A percentile compares a stretch with the other conserved stretches of the same genome.
Conservation (phyloP, 2,113 vertebrate species). For the Cyprinodon variegatus region DNA sequence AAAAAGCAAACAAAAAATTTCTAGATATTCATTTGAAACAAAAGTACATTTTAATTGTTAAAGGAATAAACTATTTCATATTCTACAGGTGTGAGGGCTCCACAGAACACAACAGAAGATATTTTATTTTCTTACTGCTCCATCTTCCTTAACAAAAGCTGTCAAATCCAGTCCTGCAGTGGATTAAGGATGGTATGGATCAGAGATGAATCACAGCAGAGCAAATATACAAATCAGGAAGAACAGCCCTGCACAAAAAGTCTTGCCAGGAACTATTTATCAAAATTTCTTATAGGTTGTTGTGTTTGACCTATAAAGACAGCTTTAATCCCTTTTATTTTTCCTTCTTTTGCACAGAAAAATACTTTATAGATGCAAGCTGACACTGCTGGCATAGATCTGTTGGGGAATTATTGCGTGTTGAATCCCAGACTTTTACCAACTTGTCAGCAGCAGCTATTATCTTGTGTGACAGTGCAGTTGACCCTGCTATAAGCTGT, state of each 20-base stretch:
- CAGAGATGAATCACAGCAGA: slow-evolving; percentile 54
- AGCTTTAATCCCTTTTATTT: slow-evolving; percentile 1
- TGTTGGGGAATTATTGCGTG: slow-evolving; percentile 53
- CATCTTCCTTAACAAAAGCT: slow-evolving; percentile 34
- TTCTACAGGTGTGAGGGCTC: slow-evolving; percentile 10
- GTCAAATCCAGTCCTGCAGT: slow-evolving; percentile 45
- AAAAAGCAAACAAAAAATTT: slow-evolving; percentile 9
- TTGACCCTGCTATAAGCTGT: slow-evolving; percentile 48
- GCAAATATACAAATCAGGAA: slow-evolving; percentile 62
- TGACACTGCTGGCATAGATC: slow-evolving; percentile 59
- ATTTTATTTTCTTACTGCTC: slow-evolving; percentile 16
- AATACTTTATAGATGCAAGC: slow-evolving; percentile 50
- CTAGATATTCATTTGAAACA: not conserved
- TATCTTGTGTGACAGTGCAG: slow-evolving; percentile 51
- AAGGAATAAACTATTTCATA: slow-evolving; percentile 1
- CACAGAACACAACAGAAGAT: not conserved
- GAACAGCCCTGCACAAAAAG: slow-evolving; percentile 38
- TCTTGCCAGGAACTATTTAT: slow-evolving; percentile 61
- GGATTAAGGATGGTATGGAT: slow-evolving; percentile 44
- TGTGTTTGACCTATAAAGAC: slow-evolving; percentile 56
- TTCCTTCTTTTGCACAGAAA: slow-evolving; percentile 7
- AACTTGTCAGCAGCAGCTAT: slow-evolving; percentile 60
- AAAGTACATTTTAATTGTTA: slow-evolving; percentile 35
- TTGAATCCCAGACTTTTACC: slow-evolving; percentile 52
- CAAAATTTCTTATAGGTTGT: slow-evolving; percentile 35